phyloP scores from a whole-genome alignment of 2,797 vertebrate genomes.

The Emys orbicularis region DNA sequence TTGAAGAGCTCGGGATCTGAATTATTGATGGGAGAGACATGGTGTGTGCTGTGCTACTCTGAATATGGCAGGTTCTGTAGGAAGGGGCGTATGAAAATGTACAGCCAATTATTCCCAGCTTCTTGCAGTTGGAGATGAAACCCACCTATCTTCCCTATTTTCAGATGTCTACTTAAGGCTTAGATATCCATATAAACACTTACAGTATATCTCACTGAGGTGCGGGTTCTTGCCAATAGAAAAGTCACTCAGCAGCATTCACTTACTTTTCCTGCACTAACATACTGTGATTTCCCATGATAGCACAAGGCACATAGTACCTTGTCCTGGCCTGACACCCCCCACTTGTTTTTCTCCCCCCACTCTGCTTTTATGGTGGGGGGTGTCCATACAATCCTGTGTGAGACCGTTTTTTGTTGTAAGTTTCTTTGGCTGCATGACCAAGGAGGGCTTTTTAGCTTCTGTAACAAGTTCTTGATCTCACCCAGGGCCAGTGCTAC shows the following conservation, averaged over 20 bases:
- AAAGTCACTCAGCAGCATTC: not conserved
- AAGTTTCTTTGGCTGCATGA: not conserved
- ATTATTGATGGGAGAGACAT: not conserved
- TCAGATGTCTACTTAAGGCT: not conserved
- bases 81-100: not conserved
- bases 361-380: accelerated
- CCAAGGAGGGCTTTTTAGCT: not conserved
- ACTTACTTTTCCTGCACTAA: accelerated
- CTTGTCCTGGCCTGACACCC: not conserved
- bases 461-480: not conserved
- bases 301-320: not conserved
- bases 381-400: not conserved
- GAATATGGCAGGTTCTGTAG: not conserved
- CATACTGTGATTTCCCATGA: not conserved
- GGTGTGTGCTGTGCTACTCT: not conserved
- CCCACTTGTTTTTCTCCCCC: not conserved
- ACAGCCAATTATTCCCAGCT: not conserved
- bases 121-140: not conserved
- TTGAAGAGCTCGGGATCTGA: not conserved
- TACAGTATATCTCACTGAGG: not conserved
- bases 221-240: not conserved
- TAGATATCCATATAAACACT: not conserved
- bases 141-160: not conserved
- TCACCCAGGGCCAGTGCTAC: not conserved
- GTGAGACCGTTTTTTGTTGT: not conserved